These are phyloP conservation scores for Steromphala cineraria DNA, from an alignment of 2,888 invertebrate species.

Conservation along the genomic window DNA sequence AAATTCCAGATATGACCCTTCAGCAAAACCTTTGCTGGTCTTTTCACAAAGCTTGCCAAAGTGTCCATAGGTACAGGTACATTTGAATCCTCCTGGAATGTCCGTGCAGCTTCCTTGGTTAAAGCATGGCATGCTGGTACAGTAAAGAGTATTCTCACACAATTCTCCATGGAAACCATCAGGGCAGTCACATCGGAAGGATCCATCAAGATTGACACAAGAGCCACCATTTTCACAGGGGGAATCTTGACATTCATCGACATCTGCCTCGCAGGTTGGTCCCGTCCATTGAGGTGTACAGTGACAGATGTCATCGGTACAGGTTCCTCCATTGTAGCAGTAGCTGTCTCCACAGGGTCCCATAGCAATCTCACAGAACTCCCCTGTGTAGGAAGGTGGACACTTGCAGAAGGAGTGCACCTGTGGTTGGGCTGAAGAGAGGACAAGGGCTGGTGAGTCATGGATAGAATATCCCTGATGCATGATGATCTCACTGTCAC, in stretches of 20 bases:
- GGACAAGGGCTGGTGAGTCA: slow-evolving; percentile 87
- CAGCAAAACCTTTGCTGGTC: slow-evolving; percentile 91
- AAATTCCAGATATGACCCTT: slow-evolving; percentile 92
- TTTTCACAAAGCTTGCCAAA: slow-evolving; percentile 94
- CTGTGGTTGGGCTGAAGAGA: slow-evolving; percentile 87
- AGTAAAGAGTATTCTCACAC: slow-evolving; percentile 61
- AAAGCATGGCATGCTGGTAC: slow-evolving; percentile 58
- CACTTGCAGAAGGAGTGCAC: slow-evolving; percentile 90
- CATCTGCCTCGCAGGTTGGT: slow-evolving; percentile 55
- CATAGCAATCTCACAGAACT: slow-evolving; percentile 88
- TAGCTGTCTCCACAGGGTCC: slow-evolving; percentile 95
- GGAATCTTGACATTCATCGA: slow-evolving; percentile 84
- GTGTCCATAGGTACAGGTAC: slow-evolving; percentile 87
- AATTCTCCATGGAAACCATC: slow-evolving; percentile 61
- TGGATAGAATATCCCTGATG: slow-evolving; percentile 70
- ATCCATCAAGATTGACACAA: slow-evolving; percentile 77
- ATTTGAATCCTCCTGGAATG: slow-evolving; percentile 82
- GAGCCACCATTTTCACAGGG: slow-evolving; percentile 90
- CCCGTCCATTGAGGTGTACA: slow-evolving; percentile 64
- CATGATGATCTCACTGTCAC: slow-evolving; percentile 61
- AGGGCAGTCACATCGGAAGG: slow-evolving; percentile 63
- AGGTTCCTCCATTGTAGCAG: slow-evolving; percentile 92
- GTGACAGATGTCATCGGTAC: slow-evolving; percentile 74
- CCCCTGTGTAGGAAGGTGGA: slow-evolving; percentile 92
- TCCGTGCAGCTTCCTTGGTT: slow-evolving; percentile 62